Percentiles rank a stretch among this genome's conserved stretches.
These are phyloP conservation scores for Hoplodrina blanda DNA, from an alignment of 2,888 invertebrate genomes.

Conservation along the genomic window DNA sequence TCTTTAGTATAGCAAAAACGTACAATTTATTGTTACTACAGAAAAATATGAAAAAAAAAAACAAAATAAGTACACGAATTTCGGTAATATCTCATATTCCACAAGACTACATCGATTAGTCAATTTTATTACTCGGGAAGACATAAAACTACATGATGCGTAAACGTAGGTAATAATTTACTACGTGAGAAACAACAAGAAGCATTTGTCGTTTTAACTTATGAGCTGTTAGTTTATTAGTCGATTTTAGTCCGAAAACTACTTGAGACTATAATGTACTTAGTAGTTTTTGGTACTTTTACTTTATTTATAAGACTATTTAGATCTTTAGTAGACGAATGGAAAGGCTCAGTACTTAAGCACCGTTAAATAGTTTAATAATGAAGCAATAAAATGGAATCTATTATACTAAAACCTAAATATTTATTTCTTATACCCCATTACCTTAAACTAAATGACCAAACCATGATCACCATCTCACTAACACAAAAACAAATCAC, in stretches of 20 bases:
- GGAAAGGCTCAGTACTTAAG: background rate
- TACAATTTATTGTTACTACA: background rate
- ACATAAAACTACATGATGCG: conserved; percentile 54
- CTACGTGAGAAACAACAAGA: conserved; percentile 62
- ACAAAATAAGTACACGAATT: background rate
- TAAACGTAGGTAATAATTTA: conserved; percentile 60
- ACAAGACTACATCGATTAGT: conserved; percentile 51
- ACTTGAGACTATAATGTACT: background rate
- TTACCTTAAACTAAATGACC: background rate
- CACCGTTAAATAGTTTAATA: too few relatives aligned
- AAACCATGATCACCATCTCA: conserved; percentile 2
- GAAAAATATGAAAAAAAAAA: background rate
- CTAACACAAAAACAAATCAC: conserved; percentile 41
- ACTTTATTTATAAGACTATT: conserved; percentile 1
- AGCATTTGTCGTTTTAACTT: conserved; percentile 59
- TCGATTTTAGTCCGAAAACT: conserved; percentile 19
- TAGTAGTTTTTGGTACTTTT: background rate
- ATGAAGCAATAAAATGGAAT: too few relatives aligned
- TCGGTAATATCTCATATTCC: conserved; percentile 15
- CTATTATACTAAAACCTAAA: background rate
- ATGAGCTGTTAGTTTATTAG: conserved; percentile 57
- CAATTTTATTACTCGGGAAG: conserved; percentile 57
- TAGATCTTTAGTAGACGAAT: background rate
- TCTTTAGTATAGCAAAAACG: background rate
- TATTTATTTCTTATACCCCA: background rate